phyloP scores from a whole-genome alignment of 1,140 invertebrate species.

The Drosophila virilis region DNA sequence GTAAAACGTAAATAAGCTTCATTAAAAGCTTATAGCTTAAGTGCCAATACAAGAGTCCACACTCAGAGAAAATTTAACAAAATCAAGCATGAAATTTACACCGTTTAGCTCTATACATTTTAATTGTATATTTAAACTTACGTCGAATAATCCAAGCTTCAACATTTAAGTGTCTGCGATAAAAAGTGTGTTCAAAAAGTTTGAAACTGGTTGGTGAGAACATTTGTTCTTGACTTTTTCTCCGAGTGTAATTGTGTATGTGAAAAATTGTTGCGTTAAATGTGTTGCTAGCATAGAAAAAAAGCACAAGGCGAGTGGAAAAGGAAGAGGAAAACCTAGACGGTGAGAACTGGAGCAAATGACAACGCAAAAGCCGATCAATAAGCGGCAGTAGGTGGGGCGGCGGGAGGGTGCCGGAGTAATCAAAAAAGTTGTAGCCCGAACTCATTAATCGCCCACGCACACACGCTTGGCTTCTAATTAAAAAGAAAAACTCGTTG shows the following conservation, averaged over 20 bases:
- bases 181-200: too few relatives aligned
- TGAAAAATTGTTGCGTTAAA: constrained; percentile 47
- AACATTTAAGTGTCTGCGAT: too few relatives aligned
- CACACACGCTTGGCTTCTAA: constrained; percentile 9
- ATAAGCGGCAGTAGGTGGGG: not conserved
- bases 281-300: constrained; percentile 10
- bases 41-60: constrained; percentile 22
- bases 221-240: not conserved
- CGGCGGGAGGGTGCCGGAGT: not conserved
- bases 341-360: constrained; percentile 14
- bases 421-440: constrained; percentile 22
- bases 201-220: too few relatives aligned
- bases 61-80: not conserved
- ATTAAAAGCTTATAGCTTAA: constrained; percentile 73
- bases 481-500: constrained; percentile 16
- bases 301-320: constrained; percentile 6
- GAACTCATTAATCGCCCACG: constrained; percentile 19
- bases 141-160: too few relatives aligned
- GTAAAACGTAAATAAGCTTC: constrained; percentile 66
- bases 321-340: constrained; percentile 1
- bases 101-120: too few relatives aligned
- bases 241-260: constrained; percentile 5
- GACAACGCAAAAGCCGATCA: constrained; percentile 25
- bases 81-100: too few relatives aligned
- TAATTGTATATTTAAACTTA: too few relatives aligned